Evolutionary conservation across 2,113 vertebrate species (phyloP).

Genomic region (Stegostoma tigrinum): DNA sequence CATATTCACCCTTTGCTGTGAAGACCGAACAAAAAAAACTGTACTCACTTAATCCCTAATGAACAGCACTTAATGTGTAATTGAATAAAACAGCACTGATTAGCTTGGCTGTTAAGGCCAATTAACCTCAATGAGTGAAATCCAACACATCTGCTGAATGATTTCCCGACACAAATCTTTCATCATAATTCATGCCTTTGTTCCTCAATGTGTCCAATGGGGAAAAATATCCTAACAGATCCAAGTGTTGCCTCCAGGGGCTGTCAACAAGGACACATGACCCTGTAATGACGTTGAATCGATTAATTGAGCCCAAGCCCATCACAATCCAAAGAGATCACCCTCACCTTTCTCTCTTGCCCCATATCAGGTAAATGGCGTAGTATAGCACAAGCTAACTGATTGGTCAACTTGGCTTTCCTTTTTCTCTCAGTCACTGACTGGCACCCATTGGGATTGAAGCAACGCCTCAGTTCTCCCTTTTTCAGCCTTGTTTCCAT

Average conservation of each 20-base stretch:
- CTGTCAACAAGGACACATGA: no score
- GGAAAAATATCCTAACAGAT: no score
- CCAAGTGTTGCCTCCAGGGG: no score
- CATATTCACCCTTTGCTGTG: neutral
- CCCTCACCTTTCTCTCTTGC: no score
- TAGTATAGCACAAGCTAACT: no score
- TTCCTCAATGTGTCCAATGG: neutral
- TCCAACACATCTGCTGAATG: neutral
- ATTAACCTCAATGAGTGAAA: neutral
- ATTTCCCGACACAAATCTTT: neutral
- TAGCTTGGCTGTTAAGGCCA: neutral
- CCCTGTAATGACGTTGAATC: no score
- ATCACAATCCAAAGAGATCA: no score
- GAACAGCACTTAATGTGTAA: neutral
- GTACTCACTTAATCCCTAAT: neutral
- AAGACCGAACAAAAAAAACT: neutral
- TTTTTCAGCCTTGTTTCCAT: neutral
- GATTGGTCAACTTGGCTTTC: no score
- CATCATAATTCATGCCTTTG: neutral
- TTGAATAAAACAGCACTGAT: slow-evolving; percentile 15
- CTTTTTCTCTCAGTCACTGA: neutral
- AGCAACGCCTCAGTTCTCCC: neutral
- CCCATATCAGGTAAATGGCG: no score
- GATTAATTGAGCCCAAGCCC: no score
- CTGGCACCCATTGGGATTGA: neutral